phyloP scores from a whole-genome alignment of 2,888 invertebrate species.

The Tetranychus truncatus region DNA sequence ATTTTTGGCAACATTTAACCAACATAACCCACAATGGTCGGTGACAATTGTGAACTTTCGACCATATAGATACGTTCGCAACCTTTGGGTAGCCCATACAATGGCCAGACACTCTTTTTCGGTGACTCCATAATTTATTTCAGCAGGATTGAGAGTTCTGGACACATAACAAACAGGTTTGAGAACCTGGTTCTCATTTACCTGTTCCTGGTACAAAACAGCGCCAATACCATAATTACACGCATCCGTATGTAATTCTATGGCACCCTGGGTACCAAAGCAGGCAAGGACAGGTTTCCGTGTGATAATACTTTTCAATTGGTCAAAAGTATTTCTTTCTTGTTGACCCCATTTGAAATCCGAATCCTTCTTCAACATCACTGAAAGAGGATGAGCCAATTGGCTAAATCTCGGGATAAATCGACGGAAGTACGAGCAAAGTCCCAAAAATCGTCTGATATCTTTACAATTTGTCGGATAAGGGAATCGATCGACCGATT shows the following conservation, averaged over 20 bases:
- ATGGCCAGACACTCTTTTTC: conserved; percentile 15
- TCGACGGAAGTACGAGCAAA: too few species aligned
- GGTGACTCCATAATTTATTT: conserved; percentile 10
- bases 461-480: too few species aligned
- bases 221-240: background rate
- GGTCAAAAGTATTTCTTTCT: too few species aligned
- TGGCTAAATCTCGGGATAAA: too few species aligned
- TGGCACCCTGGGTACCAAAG: background rate
- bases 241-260: conserved; percentile 13
- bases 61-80: conserved; percentile 12
- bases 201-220: background rate
- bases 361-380: too few species aligned
- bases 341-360: too few species aligned
- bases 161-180: background rate
- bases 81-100: conserved; percentile 3
- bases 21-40: conserved; percentile 13
- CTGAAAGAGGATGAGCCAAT: too few species aligned
- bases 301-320: too few species aligned
- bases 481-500: too few species aligned
- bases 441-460: too few species aligned
- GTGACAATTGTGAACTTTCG: background rate
- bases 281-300: too few species aligned
- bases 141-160: background rate
- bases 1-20: background rate
- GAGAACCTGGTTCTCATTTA: background rate